Conservation (phyloP, 2,797 vertebrate species). For the Lycodopsis pacificus region DNA sequence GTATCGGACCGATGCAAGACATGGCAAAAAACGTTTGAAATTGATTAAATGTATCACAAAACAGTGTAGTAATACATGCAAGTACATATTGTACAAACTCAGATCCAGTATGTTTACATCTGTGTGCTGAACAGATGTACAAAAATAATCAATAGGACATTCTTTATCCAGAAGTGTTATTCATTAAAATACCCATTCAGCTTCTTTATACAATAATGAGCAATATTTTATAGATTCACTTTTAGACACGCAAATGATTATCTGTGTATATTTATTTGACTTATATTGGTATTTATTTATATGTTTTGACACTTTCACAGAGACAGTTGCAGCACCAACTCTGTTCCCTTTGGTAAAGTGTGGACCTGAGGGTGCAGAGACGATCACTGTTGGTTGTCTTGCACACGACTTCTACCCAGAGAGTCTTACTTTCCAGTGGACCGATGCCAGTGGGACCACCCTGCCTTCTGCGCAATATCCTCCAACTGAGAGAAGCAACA, state of each 20-base stretch:
- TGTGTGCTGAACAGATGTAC: background rate
- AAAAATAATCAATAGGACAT: background rate
- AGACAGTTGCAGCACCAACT: accelerated
- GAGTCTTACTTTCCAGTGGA: constrained; percentile 29
- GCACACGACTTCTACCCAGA: constrained; percentile 18
- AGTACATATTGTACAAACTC: background rate
- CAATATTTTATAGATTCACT: background rate
- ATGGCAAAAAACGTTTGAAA: background rate
- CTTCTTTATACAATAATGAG: background rate
- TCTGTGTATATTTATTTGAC: background rate
- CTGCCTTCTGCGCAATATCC: background rate
- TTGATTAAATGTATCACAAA: background rate
- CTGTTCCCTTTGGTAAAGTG: constrained; percentile 40
- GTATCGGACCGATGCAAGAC: background rate
- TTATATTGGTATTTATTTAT: background rate
- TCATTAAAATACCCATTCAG: background rate
- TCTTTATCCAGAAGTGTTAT: background rate
- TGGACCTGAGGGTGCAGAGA: accelerated
- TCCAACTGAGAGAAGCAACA: background rate
- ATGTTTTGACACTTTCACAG: constrained; percentile 29
- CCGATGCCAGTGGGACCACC: accelerated
- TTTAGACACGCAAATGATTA: background rate
- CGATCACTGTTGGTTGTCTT: constrained; percentile 46
- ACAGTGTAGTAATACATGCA: background rate
- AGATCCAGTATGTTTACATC: background rate